Evolutionary conservation across 1,140 invertebrate species (phyloP), one percentile per base, ranked within the genome.

Genomic region (Subanguina moxae): DNA sequence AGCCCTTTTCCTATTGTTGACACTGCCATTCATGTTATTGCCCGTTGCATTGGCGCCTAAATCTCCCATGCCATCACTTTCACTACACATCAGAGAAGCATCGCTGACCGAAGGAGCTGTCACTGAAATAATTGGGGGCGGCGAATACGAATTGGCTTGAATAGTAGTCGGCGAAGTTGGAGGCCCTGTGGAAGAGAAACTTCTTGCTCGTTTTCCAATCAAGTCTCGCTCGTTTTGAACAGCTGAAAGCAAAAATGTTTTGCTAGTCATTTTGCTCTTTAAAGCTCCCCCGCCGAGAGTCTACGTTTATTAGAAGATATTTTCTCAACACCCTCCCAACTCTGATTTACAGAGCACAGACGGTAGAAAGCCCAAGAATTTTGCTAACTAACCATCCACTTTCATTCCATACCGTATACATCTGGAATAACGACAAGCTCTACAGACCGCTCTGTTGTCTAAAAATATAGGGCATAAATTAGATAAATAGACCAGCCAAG

Each of bases 371-470:
- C 48, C n/a, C 3, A 52, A 19, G 15, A 52, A 7, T 52, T 21
- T 52, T 19, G 17, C 8, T 21, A 52, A 67, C 61, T 48, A 61
- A 76, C 74, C 74, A 52, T 81, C 79, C 45, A 81, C 75, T 63
- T 80, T 82, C 79, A 81, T 81, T 19, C 79, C 79, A 32, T 70
- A 71, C 32, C 71, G 64, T 28, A 81, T 75, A 57, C 79, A 81
- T 61, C 79, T 62, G 27, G 66, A 58, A 59, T 77, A 81, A 19
- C 79, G 69, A 67, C 79, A 81, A 9, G 74, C 76, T 32, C 79
- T 74, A 70, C 79, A 81, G 23, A 81, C 73, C 0, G 80, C 80
- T 28, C 79, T 66, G 43, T 80, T 82, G 63, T 82, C 78, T 80
- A 57, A 57, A 82, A 68, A 38, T 23, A 27, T 17, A 66, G 19